Conservation (phyloP, 2,888 invertebrate genomes). For the Nemotelus nigrinus region DNA sequence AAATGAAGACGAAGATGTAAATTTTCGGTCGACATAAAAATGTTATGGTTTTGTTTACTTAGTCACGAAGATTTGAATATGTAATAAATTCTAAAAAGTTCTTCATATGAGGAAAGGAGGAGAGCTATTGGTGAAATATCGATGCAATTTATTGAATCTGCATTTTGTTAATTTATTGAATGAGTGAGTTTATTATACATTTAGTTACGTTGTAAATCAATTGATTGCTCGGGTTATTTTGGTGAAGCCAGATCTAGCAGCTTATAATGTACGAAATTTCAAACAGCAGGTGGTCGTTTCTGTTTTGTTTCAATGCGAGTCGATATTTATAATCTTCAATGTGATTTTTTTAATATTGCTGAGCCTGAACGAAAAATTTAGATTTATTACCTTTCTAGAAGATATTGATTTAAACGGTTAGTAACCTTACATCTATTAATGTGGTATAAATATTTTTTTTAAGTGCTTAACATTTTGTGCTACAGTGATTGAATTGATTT, state of each 20-base stretch:
- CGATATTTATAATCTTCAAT: background rate
- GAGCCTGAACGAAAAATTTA: background rate
- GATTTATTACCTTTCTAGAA: background rate
- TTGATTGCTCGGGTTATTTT: too few species aligned
- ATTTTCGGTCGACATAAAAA: background rate
- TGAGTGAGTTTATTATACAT: too few species aligned
- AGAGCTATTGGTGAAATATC: slow-evolving; percentile 26
- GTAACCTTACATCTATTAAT: too few species aligned
- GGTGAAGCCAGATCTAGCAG: background rate
- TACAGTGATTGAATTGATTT: too few species aligned
- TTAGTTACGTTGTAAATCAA: too few species aligned
- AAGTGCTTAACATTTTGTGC: too few species aligned
- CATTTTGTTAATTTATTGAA: slow-evolving; percentile 15
- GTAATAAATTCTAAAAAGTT: slow-evolving; percentile 31
- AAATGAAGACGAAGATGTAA: background rate
- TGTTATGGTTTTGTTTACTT: slow-evolving; percentile 27
- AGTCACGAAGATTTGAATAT: slow-evolving; percentile 35
- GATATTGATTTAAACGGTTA: too few species aligned
- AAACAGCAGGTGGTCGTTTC: slow-evolving; percentile 3
- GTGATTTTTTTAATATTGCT: background rate
- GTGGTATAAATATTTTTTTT: too few species aligned
- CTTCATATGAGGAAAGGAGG: slow-evolving; percentile 16
- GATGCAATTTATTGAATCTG: slow-evolving; percentile 30
- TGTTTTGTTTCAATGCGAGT: too few species aligned
- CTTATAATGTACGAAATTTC: background rate